Base-by-base conservation (phyloP, 2,888 invertebrate genomes). In the Pilophorus perplexus region DNA sequence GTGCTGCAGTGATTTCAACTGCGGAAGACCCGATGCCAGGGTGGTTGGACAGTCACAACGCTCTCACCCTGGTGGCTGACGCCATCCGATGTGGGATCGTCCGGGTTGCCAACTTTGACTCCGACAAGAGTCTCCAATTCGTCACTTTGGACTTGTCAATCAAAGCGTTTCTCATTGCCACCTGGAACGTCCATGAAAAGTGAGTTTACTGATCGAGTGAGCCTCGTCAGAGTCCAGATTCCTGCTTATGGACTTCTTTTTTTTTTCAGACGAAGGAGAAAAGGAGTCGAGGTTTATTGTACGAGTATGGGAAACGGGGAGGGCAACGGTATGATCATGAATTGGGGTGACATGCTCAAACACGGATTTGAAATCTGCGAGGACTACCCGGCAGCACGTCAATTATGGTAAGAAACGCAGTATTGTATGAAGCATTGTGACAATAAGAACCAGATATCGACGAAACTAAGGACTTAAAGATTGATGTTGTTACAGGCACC, bases 21-120 rank as follows among this genome's bases (percentile, higher is more conserved):
- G 18, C 28, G n/a, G 50, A 62, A 16, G 67, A 67, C 22, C 67
- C 67, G 2, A 22, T 67, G 10, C 25, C 48, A 10, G 67, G 62
- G 1, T 67, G 62, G 62, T 25, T 60, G 20, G 67, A 67, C 52
- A 27, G 48, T 12, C 40, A 60, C 16, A 42, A 40, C 20, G 67
- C 60, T 4, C 16, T 67, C 22, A 44, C 42, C 2, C 18, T 33
- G 18, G 2, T 55, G 16, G 27, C 25, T 42, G 16, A 60, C 10
- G 33, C 60, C 1, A 25, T 57, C 23, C 25, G 42, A 18, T 33
- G 52, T 12, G 67, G 67, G 10, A 25, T 67, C 10, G 38, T 67
- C 20, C 10, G 67, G 1, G 67, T 67, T 0, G 14, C 18, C 12
- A 48, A 48, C 23, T 28, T 27, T 2, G 38, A 38, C 12, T 5